Evolutionary conservation across 2,888 invertebrate species (phyloP).

Genomic region (Hirtodrosophila trivittata): DNA sequence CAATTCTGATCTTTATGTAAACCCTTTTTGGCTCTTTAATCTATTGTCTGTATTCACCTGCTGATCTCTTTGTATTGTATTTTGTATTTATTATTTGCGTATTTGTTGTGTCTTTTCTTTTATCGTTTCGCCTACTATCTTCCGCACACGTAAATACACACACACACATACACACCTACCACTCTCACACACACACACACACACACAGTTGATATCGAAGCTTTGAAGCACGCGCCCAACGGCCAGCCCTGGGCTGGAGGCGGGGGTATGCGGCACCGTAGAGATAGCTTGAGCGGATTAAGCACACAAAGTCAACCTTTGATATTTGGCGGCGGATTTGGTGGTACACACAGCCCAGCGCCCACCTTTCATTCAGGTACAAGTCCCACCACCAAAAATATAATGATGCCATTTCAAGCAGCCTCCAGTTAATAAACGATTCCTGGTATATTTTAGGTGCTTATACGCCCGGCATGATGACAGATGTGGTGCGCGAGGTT

Average conservation of each 20-base stretch:
- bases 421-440: not conserved
- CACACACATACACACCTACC: conserved; percentile 31
- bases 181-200: conserved; percentile 32
- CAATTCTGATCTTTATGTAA: conserved; percentile 12
- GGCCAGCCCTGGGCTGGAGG: conserved; percentile 81
- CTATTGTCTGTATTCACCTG: conserved; percentile 39
- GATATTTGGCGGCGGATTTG: conserved; percentile 83
- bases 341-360: conserved; percentile 84
- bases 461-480: conserved; percentile 90
- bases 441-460: conserved; percentile 74
- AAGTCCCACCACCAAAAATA: conserved; percentile 8
- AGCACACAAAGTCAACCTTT: conserved; percentile 84
- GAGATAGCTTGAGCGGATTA: conserved; percentile 85
- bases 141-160: conserved; percentile 32
- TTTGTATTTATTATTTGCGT: conserved; percentile 25
- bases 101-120: conserved; percentile 56
- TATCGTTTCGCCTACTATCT: conserved; percentile 45
- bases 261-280: conserved; percentile 84
- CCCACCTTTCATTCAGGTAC: conserved; percentile 84
- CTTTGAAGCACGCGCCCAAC: conserved; percentile 86
- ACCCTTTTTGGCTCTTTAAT: conserved; percentile 21
- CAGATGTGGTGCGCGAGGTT: conserved; percentile 89
- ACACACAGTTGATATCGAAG: conserved; percentile 86
- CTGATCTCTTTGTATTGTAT: conserved; percentile 36
- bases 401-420: no score